phyloP scores from a whole-genome alignment of 2,888 invertebrate species.

The Caenorhabditis panamensis region DNA sequence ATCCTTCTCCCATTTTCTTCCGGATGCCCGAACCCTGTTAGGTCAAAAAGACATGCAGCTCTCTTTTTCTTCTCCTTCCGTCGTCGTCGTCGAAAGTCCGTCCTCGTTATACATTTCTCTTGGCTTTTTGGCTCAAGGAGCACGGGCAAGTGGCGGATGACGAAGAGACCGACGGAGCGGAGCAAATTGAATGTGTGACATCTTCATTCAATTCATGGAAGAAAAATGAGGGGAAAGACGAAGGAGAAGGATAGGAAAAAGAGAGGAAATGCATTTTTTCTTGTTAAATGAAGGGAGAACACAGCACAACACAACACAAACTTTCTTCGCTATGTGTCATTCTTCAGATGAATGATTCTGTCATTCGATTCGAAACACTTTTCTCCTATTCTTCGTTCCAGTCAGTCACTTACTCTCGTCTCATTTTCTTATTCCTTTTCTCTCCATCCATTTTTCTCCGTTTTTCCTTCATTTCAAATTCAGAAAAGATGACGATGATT shows the following conservation, averaged over 20 bases:
- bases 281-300: neutral
- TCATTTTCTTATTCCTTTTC: neutral
- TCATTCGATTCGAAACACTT: neutral
- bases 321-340: neutral
- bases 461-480: slow-evolving; percentile 45
- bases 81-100: neutral
- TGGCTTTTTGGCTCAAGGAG: neutral
- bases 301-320: neutral
- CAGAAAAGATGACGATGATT: slow-evolving; percentile 59
- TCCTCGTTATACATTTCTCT: slow-evolving; percentile 16
- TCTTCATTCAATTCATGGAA: slow-evolving; percentile 40
- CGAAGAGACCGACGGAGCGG: slow-evolving; percentile 31
- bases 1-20: slow-evolving; percentile 9
- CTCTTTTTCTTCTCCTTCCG: neutral
- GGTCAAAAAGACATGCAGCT: neutral
- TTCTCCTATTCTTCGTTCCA: neutral
- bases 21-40: slow-evolving; percentile 3
- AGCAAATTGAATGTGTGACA: slow-evolving; percentile 58
- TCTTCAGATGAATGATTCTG: no score
- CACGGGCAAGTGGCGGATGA: slow-evolving; percentile 16
- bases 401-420: neutral
- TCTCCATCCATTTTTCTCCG: neutral
- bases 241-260: neutral
- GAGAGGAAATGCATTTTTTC: neutral
- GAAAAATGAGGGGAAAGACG: neutral